phyloP scores from a whole-genome alignment of 2,113 vertebrate species.

The Pseudorhombus dupliciocellatus region DNA sequence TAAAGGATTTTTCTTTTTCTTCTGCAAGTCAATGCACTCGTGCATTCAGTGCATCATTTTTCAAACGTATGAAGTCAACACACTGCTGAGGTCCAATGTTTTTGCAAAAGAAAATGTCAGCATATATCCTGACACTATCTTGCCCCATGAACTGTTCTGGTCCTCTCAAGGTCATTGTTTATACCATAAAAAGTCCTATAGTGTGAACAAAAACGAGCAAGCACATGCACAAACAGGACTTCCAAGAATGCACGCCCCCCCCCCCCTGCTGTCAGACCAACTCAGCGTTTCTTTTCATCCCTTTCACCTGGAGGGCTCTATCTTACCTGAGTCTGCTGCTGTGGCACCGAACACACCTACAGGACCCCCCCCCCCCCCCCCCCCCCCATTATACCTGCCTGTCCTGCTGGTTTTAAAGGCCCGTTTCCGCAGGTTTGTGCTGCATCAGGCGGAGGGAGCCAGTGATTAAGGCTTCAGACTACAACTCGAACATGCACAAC shows the following conservation, averaged over 20 bases:
- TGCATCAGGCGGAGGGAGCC: conserved; percentile 51
- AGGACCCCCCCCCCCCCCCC: conserved; percentile 27
- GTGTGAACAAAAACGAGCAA: background rate
- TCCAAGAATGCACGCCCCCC: conserved; percentile 22
- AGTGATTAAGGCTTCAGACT: conserved; percentile 61
- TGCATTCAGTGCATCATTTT: too few species aligned
- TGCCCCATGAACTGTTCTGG: background rate
- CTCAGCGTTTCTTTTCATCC: conserved; percentile 66
- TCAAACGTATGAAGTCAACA: too few species aligned
- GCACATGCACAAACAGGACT: conserved; percentile 55
- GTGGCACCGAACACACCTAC: conserved; percentile 7
- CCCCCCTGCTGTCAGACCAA: conserved; percentile 63
- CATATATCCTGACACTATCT: too few species aligned
- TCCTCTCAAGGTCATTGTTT: background rate
- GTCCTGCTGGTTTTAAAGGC: conserved; percentile 61
- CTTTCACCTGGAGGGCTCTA: conserved; percentile 50
- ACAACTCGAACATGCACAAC: conserved; percentile 30
- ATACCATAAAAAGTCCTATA: background rate
- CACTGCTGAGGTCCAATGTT: too few species aligned
- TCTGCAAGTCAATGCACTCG: too few species aligned
- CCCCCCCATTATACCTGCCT: conserved; percentile 16
- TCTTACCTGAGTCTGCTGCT: conserved; percentile 28
- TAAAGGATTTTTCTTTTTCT: too few species aligned
- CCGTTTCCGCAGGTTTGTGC: conserved; percentile 61
- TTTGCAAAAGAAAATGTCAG: too few species aligned